phyloP scores from a whole-genome alignment of 2,113 vertebrate genomes.

The Capra hircus region DNA sequence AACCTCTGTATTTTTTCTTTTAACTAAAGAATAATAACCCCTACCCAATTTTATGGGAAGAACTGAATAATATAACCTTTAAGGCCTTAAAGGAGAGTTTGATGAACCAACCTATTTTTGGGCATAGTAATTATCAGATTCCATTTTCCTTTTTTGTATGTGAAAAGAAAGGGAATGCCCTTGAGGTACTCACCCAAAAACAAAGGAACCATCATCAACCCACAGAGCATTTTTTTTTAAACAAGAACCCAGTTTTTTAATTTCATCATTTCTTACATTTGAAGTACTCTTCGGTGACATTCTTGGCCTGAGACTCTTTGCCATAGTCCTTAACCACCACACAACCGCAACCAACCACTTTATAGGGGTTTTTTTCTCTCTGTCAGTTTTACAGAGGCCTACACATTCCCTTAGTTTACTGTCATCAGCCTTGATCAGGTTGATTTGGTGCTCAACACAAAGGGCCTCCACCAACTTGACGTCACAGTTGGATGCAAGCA shows the following conservation, averaged over 20 bases:
- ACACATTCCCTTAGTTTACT: not conserved
- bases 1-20: not conserved
- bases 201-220: not conserved
- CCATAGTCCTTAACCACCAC: not conserved
- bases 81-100: not conserved
- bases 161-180: not conserved
- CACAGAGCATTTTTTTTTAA: not conserved
- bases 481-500: not conserved
- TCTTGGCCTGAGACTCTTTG: not conserved
- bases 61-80: not conserved
- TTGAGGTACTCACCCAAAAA: not conserved
- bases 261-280: not conserved
- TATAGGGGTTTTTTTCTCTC: not conserved
- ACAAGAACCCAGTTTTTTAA: not conserved
- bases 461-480: not conserved
- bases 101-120: not conserved
- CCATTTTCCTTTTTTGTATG: not conserved
- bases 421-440: not conserved
- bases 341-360: fast-evolving
- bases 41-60: not conserved
- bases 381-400: not conserved
- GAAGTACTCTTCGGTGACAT: not conserved
- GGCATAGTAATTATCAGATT: not conserved
- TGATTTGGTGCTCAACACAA: not conserved
- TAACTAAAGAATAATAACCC: not conserved